These are phyloP conservation scores for Dendrolimus punctatus DNA, from an alignment of 1,140 invertebrate species.

Conservation along the genomic window DNA sequence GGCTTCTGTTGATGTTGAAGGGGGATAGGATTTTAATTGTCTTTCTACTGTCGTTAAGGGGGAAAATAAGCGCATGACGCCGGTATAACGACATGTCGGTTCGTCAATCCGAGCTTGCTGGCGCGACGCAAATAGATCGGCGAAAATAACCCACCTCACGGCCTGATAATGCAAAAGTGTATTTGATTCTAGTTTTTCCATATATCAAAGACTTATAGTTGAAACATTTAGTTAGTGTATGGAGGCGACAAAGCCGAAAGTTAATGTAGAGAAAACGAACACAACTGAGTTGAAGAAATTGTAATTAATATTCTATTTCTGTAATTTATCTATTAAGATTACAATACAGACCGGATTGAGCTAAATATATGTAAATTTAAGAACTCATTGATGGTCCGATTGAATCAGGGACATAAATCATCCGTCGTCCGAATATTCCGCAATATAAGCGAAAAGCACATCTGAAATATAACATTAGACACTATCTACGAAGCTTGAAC, in stretches of 20 bases:
- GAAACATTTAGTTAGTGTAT: constrained; percentile 7
- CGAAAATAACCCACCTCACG: constrained; percentile 64
- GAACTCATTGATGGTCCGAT: too few species aligned
- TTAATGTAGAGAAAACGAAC: constrained; percentile 2
- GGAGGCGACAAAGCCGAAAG: not conserved
- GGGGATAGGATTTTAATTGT: constrained; percentile 21
- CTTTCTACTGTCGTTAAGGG: constrained; percentile 30
- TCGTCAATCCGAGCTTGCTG: constrained; percentile 66
- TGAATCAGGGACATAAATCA: too few species aligned
- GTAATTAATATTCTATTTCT: too few species aligned
- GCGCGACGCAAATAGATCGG: constrained; percentile 59
- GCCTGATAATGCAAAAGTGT: constrained; percentile 64
- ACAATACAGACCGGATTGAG: too few species aligned
- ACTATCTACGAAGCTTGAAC: constrained; percentile 56
- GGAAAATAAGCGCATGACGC: constrained; percentile 41
- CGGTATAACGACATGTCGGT: constrained; percentile 58
- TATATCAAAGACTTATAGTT: constrained; percentile 31
- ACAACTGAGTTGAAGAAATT: not conserved
- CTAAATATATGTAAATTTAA: too few species aligned
- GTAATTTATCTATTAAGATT: too few species aligned
- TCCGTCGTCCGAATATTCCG: constrained; percentile 1
- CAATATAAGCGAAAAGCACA: constrained; percentile 40
- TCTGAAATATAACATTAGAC: constrained; percentile 41
- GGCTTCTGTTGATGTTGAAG: constrained; percentile 9
- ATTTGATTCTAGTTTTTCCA: constrained; percentile 61